Evolutionary conservation across 1,140 invertebrate species (phyloP), one percentile per base, ranked within the genome.

Genomic region (Chionoecetes opilio): DNA sequence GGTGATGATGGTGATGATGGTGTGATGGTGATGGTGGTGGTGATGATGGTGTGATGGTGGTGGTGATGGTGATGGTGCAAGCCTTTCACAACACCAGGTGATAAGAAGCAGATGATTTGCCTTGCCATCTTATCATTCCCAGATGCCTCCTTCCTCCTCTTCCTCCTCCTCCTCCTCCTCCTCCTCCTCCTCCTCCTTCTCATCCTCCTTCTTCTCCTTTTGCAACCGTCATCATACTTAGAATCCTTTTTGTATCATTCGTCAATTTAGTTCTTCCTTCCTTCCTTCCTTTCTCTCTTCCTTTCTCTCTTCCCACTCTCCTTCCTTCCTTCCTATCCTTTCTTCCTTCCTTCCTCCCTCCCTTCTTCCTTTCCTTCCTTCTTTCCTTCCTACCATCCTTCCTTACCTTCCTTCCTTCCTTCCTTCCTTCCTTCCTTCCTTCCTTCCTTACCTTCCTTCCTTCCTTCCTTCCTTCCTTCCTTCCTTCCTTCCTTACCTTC

Each of bases 11-110:
- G 63, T 75, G 63, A 8, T 75, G 63, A n/a, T 75, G 21, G 63
- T 11, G 63, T 21, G 21, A 26, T 21, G 63, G 63, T 75, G 63
- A 8, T 21, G 11, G 63, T 75, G 53, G 11, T 75, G 63, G 11
- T 17, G 63, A n/a, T 17, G 26, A n/a, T 6, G 9, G 8, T 2
- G 9, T 9, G 9, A 75, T 75, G 8, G 90, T 91, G 90, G 31
- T 91, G 90, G 90, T 91, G 31, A 53, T 53, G 37, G 90, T 91
- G 90, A 11, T 91, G 90, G 41, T 91, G 53, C 38, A 41, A 17
- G 35, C 11, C 29, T 31, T 90, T 90, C 37, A 41, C 37, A 75
- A 75, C 63, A 75, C n/a, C 6, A 75, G 0, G 11, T 75, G 63
- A 75, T 75, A 75, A 75, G 63, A 75, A 75, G n/a, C 63, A 75